Evolutionary conservation across 1,140 invertebrate species (phyloP), one percentile per base, ranked within the genome.

Genomic region (Archivesica marissinica): DNA sequence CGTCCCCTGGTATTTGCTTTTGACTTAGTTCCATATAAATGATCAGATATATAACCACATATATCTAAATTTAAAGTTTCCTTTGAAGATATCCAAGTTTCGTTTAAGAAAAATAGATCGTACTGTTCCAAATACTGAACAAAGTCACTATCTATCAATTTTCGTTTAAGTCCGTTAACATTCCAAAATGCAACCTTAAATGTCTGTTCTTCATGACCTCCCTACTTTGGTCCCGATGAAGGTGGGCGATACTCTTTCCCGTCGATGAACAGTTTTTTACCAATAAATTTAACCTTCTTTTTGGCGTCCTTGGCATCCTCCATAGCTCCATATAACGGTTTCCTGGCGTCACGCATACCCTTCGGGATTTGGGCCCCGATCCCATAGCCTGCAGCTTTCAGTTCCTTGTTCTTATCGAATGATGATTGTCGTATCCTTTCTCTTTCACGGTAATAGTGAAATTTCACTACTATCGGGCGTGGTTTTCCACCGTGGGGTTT

Each of bases 361-460:
- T 35, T 75, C 15, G 72, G 72, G 17, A 75, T 38, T 30, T 75
- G 72, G 23, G 38, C 50, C 20, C 72, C 72, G n/a, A 75, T 54
- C n/a, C 72, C 72, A 54, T 23, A 35, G n/a, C 47, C 72, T 23
- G 44, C 25, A 15, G n/a, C 35, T 28, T 75, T 75, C 41, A 75
- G 72, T 4, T 75, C 44, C 17, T 75, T 23, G 25, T 2, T 35
- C 11, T 25, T 23, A 3, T 50, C 50, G 23, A 54, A 50, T 15
- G 72, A 50, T 20, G 41, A 25, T 33, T 11, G 23, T 33, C 72
- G n/a, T 20, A 75, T 23, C 20, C 50, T 38, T 28, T 75, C 72
- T 6, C 72, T 25, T 3, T 52, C 44, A 4, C 30, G 6, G 4
- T n/a, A n/a, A n/a, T n/a, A n/a, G n/a, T n/a, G n/a, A n/a, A n/a